A percentile compares a stretch with the other conserved stretches of the same genome.
Evolutionary conservation across 2,888 invertebrate genomes (phyloP).

Genomic region (Drosophila percnosoma): DNA sequence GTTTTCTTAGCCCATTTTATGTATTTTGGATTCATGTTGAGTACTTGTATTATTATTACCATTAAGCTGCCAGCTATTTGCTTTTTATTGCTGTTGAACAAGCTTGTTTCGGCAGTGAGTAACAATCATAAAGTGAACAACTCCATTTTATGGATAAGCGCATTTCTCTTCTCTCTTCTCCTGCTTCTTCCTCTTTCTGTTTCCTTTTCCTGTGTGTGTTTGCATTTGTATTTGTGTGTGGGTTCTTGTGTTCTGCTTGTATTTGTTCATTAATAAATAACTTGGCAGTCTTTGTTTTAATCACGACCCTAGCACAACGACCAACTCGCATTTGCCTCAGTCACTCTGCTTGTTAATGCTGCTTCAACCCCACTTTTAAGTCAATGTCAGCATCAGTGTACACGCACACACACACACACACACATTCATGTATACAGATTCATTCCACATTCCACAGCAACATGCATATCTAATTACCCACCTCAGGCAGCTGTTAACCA

Average conservation of each 20-base stretch:
- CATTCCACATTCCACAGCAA: neutral
- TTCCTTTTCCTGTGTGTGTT: neutral
- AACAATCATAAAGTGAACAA: neutral
- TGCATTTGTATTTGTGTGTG: neutral
- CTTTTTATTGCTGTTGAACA: neutral
- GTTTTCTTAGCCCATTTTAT: neutral
- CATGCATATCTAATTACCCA: conserved; percentile 28
- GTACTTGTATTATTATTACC: neutral
- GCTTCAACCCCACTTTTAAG: conserved; percentile 16
- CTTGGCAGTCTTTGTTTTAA: conserved; percentile 69
- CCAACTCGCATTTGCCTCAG: conserved; percentile 13
- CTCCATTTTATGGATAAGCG: neutral
- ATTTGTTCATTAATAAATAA: conserved; percentile 70
- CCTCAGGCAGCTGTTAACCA: conserved; percentile 25
- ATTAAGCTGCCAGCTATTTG: neutral
- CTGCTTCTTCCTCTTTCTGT: neutral
- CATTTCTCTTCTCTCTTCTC: neutral
- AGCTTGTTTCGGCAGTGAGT: neutral
- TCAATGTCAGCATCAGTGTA: conserved; percentile 17
- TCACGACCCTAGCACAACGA: conserved; percentile 33
- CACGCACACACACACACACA: conserved; percentile 6
- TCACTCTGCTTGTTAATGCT: conserved; percentile 12
- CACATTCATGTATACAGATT: no score
- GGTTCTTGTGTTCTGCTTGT: neutral
- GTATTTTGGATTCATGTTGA: neutral